phyloP scores from a whole-genome alignment of 2,113 vertebrate genomes.

The Pomatostomus ruficeps region DNA sequence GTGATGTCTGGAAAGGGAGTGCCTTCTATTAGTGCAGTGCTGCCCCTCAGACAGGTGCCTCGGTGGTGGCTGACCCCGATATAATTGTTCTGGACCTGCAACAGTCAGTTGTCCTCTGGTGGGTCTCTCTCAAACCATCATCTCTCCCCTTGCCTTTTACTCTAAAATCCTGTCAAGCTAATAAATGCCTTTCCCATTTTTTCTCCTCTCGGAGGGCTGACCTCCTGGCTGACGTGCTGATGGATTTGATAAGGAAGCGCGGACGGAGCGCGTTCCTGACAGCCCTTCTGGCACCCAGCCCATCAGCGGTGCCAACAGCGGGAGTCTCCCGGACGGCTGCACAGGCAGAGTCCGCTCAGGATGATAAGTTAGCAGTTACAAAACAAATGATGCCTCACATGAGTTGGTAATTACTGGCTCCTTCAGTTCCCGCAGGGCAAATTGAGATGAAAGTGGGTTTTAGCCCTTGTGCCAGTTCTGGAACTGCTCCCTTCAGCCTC shows the following conservation, averaged over 20 bases:
- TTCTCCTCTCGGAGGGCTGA: neutral
- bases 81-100: neutral
- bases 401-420: neutral
- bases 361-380: neutral
- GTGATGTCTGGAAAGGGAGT: neutral
- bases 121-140: neutral
- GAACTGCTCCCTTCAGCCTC: neutral
- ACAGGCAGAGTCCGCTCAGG: neutral
- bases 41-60: neutral
- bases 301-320: neutral
- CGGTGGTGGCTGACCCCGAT: neutral
- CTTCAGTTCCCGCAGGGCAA: neutral
- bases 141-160: neutral
- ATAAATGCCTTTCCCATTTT: neutral
- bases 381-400: neutral
- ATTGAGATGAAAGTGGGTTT: neutral
- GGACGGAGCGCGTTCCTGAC: neutral
- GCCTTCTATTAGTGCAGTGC: neutral
- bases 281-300: neutral
- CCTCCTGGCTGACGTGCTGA: neutral
- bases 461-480: neutral
- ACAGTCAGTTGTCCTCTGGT: neutral
- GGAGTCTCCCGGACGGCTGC: neutral
- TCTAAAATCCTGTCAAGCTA: conserved; percentile 21
- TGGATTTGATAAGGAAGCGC: neutral